Conservation (phyloP, 1,140 invertebrate genomes). For the Chymomyza costata region DNA sequence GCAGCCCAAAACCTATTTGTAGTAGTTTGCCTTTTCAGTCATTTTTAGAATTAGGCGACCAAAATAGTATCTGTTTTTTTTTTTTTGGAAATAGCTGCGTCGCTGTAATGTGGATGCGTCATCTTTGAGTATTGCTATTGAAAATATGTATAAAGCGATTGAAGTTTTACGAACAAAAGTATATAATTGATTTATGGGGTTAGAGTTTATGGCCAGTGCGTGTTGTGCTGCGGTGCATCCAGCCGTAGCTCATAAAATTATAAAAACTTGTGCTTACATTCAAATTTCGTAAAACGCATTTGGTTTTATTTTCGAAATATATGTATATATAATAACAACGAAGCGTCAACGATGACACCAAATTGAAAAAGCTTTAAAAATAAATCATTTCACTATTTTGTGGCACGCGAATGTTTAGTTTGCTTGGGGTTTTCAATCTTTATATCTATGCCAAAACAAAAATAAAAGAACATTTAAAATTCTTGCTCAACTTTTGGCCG, state of each 20-base stretch:
- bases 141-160: conserved; percentile 48
- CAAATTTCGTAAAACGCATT: conserved; percentile 28
- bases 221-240: too few relatives aligned
- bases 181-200: conserved; percentile 61
- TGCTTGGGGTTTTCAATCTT: conserved; percentile 14
- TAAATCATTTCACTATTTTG: conserved; percentile 54
- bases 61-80: too few relatives aligned
- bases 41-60: conserved; percentile 43
- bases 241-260: too few relatives aligned
- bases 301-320: background rate
- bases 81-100: conserved; percentile 41
- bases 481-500: too few relatives aligned
- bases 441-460: conserved; percentile 9
- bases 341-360: too few relatives aligned
- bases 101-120: conserved; percentile 4
- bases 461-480: too few relatives aligned
- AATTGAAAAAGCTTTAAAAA: conserved; percentile 45
- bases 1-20: conserved; percentile 24
- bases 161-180: conserved; percentile 23
- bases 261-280: conserved; percentile 10
- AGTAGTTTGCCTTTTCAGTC: conserved; percentile 36
- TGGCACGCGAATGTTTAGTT: conserved; percentile 56
- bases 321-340: too few relatives aligned
- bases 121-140: conserved; percentile 32
- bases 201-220: conserved; percentile 41